These are phyloP conservation scores for Festucalex cinctus DNA, from an alignment of 2,113 vertebrate genomes.

Conservation along the genomic window DNA sequence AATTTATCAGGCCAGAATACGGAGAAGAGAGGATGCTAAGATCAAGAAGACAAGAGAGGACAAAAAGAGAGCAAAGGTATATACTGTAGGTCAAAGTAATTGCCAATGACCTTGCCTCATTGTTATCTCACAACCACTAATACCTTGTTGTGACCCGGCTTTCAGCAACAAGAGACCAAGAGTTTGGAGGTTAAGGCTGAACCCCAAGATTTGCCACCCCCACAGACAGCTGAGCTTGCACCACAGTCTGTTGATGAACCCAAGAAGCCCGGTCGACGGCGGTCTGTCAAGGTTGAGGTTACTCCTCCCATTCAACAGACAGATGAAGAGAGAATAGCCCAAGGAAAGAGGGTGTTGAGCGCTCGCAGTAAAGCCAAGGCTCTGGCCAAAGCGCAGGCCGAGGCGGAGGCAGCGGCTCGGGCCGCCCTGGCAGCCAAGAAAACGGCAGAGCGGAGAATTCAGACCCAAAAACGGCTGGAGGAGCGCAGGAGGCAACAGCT, in stretches of 20 bases:
- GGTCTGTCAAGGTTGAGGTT: conserved; percentile 45
- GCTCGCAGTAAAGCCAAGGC: conserved; percentile 79
- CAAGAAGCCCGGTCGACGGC: conserved; percentile 68
- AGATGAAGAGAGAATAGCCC: conserved; percentile 56
- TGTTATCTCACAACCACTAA: background rate
- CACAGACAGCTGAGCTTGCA: conserved; percentile 14
- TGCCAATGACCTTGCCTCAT: background rate
- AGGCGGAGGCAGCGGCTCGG: conserved; percentile 69
- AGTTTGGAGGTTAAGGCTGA: conserved; percentile 34
- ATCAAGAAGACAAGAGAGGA: conserved; percentile 75
- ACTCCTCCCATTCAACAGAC: conserved; percentile 43
- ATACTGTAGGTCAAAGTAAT: conserved; percentile 8
- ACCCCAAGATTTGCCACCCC: conserved; percentile 22
- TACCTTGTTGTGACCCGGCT: background rate
- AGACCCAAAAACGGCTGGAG: conserved; percentile 82
- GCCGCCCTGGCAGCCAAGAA: conserved; percentile 72
- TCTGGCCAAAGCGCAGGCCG: conserved; percentile 80
- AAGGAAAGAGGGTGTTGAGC: conserved; percentile 64
- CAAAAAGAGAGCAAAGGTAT: conserved; percentile 84
- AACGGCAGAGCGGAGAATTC: conserved; percentile 72
- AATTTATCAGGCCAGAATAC: conserved; percentile 81
- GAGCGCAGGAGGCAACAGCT: conserved; percentile 88
- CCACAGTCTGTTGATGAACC: conserved; percentile 36
- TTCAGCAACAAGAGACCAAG: conserved; percentile 69
- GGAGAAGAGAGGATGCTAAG: conserved; percentile 84